Conservation (phyloP, 1,140 invertebrate species). For the Megathymus violae region DNA sequence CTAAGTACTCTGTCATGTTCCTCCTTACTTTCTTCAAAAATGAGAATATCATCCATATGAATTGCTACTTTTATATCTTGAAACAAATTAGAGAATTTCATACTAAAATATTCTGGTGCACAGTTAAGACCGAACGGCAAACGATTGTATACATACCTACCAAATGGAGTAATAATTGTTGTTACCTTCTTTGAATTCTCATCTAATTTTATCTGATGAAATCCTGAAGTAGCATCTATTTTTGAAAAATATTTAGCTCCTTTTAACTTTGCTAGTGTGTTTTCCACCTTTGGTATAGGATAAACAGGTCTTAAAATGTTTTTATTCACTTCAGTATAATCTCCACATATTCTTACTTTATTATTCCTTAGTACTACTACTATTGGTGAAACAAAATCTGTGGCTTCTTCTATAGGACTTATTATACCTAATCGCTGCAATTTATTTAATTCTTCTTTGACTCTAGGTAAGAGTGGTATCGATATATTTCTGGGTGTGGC, state of each 20-base stretch:
- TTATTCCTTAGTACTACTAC: constrained; percentile 6
- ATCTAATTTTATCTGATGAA: constrained; percentile 15
- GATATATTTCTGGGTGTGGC: constrained; percentile 7
- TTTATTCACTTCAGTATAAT: too few relatives aligned
- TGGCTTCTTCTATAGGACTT: constrained; percentile 13
- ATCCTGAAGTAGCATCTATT: constrained; percentile 18
- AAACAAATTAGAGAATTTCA: too few relatives aligned
- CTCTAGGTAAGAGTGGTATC: constrained; percentile 1
- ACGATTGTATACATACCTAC: not conserved
- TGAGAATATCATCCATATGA: too few relatives aligned
- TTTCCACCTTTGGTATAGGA: constrained; percentile 21
- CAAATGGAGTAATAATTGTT: constrained; percentile 6
- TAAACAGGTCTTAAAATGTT: constrained; percentile 18
- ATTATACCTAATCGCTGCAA: constrained; percentile 14
- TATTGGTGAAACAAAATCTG: too few relatives aligned
- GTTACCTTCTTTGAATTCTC: constrained; percentile 4
- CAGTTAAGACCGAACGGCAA: too few relatives aligned
- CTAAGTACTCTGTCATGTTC: not conserved
- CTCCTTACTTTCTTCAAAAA: not conserved
- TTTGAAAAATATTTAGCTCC: constrained; percentile 6
- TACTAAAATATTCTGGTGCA: too few relatives aligned
- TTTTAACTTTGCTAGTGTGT: constrained; percentile 11
- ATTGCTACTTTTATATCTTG: too few relatives aligned
- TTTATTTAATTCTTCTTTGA: constrained; percentile 3
- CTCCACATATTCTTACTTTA: constrained; percentile 13